Evolutionary conservation across 1,140 invertebrate genomes (phyloP).

Genomic region (Cydia amplana): DNA sequence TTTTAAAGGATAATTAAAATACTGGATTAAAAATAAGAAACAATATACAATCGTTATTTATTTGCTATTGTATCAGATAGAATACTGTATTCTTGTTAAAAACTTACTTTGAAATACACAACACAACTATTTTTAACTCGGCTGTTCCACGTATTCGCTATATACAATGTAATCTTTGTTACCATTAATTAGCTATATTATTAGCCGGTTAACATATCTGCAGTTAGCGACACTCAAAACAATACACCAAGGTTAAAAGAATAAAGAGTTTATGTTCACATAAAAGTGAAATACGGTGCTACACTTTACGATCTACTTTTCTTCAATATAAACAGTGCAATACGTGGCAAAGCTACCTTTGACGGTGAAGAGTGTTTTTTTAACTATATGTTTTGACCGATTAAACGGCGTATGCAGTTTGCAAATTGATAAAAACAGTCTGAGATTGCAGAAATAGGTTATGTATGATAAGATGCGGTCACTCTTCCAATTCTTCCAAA

Average conservation of each 20-base stretch:
- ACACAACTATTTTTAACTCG: too few species aligned
- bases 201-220: constrained; percentile 12
- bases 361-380: background rate
- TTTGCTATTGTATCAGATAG: background rate
- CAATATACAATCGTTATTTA: too few species aligned
- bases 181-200: background rate
- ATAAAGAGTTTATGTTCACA: background rate
- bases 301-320: background rate
- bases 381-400: background rate
- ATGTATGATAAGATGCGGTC: constrained; percentile 10
- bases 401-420: background rate
- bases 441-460: constrained; percentile 10
- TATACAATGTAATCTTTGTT: background rate
- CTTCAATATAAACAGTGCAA: background rate
- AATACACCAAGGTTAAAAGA: constrained; percentile 14
- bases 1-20: too few species aligned
- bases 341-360: constrained; percentile 18
- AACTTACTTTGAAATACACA: too few species aligned
- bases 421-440: background rate
- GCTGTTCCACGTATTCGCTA: background rate
- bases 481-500: too few species aligned
- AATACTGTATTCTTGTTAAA: background rate
- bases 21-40: too few species aligned
- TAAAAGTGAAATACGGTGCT: background rate
- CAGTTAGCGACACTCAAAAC: constrained; percentile 5